Evolutionary conservation across 2,113 vertebrate species (phyloP).

Genomic region (Tragelaphus scriptus): DNA sequence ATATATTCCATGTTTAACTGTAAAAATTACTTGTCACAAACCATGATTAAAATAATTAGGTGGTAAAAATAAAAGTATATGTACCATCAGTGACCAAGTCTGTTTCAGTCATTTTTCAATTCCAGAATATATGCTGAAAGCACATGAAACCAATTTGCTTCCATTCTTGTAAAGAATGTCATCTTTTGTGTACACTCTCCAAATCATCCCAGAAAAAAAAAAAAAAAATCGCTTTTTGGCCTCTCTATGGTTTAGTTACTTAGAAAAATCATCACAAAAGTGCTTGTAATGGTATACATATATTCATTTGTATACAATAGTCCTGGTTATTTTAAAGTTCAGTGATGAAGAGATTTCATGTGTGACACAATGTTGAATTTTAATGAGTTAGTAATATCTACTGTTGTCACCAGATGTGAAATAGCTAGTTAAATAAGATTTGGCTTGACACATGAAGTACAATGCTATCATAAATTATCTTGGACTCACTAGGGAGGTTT

Average conservation of each 20-base stretch:
- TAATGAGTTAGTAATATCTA: background rate
- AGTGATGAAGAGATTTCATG: background rate
- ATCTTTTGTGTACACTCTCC: background rate
- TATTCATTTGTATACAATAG: background rate
- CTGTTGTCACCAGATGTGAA: background rate
- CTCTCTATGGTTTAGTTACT: background rate
- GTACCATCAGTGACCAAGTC: conserved; percentile 29
- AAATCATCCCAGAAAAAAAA: background rate
- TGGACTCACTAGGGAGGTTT: background rate
- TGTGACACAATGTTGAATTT: background rate
- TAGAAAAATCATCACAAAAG: background rate
- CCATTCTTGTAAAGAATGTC: background rate
- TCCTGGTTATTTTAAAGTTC: conserved; percentile 12
- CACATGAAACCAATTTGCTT: conserved; percentile 6
- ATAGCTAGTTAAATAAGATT: conserved; percentile 12
- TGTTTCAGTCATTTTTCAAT: conserved; percentile 6
- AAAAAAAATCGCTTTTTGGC: background rate
- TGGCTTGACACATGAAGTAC: conserved; percentile 2
- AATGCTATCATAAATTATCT: conserved; percentile 10
- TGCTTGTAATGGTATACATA: background rate
- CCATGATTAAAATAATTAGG: conserved; percentile 46
- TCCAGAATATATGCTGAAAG: conserved; percentile 19
- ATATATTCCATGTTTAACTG: background rate
- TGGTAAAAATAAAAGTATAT: conserved; percentile 45
- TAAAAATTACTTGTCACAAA: background rate